phyloP scores from a whole-genome alignment of 2,797 vertebrate genomes.

The Hemibagrus guttatus region DNA sequence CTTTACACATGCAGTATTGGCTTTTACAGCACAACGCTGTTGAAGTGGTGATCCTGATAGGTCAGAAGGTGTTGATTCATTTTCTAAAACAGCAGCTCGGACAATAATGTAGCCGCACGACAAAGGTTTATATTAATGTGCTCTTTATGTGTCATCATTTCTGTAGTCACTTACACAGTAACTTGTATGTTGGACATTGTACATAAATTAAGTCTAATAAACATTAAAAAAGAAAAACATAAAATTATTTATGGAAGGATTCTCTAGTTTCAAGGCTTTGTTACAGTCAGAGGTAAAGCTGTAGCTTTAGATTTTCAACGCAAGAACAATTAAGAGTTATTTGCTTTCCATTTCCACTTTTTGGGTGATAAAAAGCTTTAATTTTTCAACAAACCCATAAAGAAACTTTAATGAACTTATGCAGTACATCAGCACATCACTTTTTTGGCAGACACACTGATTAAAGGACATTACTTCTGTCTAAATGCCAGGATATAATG shows the following conservation, averaged over 20 bases:
- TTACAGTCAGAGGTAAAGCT: background rate
- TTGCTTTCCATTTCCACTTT: too few relatives aligned
- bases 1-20: background rate
- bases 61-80: background rate
- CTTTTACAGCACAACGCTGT: background rate
- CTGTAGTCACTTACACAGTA: background rate
- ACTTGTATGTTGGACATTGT: background rate
- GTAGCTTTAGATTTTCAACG: background rate
- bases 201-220: background rate
- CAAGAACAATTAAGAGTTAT: background rate
- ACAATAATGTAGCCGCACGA: background rate
- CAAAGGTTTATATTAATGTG: background rate
- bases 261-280: background rate
- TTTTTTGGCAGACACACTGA: background rate
- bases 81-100: background rate
- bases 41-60: background rate
- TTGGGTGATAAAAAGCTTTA: background rate
- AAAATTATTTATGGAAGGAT: background rate
- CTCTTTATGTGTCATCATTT: background rate
- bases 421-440: background rate
- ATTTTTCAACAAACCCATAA: background rate
- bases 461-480: background rate
- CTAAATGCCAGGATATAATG: background rate
- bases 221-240: background rate
- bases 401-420: background rate